Conservation (phyloP, 1,140 invertebrate genomes). For the Steinernema feltiae region DNA sequence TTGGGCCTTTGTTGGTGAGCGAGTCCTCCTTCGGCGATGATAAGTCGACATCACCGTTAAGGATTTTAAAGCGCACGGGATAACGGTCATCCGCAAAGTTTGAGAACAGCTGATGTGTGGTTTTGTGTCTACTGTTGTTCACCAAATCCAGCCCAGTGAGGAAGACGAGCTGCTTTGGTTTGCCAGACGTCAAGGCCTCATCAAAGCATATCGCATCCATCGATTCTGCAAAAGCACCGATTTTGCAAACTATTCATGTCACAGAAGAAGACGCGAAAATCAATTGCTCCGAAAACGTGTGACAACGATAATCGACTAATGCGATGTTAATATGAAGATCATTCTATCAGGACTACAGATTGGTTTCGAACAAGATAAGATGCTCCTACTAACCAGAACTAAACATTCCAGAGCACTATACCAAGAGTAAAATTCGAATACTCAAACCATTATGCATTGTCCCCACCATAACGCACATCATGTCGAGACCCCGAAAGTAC, state of each 20-base stretch:
- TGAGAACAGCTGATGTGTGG: conserved; percentile 60
- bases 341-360: no score
- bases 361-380: no score
- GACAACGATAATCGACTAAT: no score
- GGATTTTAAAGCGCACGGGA: conserved; percentile 59
- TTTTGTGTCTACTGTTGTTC: conserved; percentile 60
- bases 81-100: conserved; percentile 59
- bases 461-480: no score
- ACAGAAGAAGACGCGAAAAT: no score
- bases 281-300: no score
- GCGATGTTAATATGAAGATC: no score
- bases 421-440: no score
- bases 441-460: no score
- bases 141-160: conserved; percentile 60
- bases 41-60: conserved; percentile 51
- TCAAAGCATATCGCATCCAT: conserved; percentile 56
- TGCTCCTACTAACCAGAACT: no score
- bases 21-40: conserved; percentile 16
- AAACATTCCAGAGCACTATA: no score
- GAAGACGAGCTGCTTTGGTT: conserved; percentile 60
- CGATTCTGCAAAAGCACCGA: background rate
- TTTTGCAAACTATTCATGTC: no score
- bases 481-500: background rate
- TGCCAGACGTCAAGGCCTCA: conserved; percentile 55
- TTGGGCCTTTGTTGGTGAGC: conserved; percentile 63